phyloP scores from a whole-genome alignment of 30 jellyfish, hydroid and myxozoan genomes.

The Cassiopea xamachana region DNA sequence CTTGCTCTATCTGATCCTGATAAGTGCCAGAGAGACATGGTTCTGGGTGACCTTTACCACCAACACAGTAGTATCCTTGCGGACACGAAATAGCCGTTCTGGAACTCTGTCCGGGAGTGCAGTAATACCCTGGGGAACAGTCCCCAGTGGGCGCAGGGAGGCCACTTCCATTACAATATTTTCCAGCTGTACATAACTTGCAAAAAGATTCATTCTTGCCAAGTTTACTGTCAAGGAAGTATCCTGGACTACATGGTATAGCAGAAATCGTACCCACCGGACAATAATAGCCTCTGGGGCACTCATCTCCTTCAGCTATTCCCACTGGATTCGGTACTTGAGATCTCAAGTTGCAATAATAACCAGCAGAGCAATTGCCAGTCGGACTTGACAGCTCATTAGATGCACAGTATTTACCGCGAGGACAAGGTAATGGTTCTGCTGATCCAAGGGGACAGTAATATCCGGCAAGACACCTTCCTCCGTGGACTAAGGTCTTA shows the following conservation, averaged over 20 bases:
- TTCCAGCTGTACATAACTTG: constrained; percentile 89
- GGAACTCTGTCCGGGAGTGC: constrained; percentile 93
- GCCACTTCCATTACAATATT: constrained; percentile 93
- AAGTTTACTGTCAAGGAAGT: constrained; percentile 79
- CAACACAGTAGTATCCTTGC: constrained; percentile 88
- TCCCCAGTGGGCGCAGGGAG: constrained; percentile 85
- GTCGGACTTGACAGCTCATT: constrained; percentile 80
- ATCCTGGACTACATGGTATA: constrained; percentile 83
- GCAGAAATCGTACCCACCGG: constrained; percentile 85
- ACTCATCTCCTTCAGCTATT: constrained; percentile 66
- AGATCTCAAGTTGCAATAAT: constrained; percentile 78
- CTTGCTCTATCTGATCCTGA: constrained; percentile 77
- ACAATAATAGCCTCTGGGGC: constrained; percentile 94
- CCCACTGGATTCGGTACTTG: constrained; percentile 76
- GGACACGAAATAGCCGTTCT: constrained; percentile 80
- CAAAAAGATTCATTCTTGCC: constrained; percentile 76
- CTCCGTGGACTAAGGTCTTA: constrained; percentile 91
- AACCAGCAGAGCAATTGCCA: constrained; percentile 98
- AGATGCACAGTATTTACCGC: constrained; percentile 86
- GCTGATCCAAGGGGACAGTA: constrained; percentile 94
- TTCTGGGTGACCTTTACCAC: constrained; percentile 91
- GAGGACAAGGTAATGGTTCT: constrained; percentile 82
- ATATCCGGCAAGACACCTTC: constrained; percentile 85
- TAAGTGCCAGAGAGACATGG: constrained; percentile 92
- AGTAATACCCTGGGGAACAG: constrained; percentile 95